A percentile compares a stretch with the other conserved stretches of the same genome.
These are phyloP conservation scores for Cantharis rustica DNA, from an alignment of 2,888 invertebrate genomes.

Conservation along the genomic window DNA sequence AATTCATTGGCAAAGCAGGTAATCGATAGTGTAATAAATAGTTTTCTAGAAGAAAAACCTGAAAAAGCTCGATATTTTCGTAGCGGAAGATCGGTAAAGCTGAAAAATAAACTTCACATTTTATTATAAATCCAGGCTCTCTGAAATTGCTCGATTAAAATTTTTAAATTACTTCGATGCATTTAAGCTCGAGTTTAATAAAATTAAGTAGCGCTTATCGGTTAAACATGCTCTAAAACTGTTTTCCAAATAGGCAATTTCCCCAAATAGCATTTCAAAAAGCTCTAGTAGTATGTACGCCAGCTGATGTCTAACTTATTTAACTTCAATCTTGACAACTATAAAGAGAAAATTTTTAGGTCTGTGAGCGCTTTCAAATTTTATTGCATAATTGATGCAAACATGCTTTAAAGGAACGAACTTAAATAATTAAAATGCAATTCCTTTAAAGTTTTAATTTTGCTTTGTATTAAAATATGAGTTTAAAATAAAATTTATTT, in stretches of 20 bases:
- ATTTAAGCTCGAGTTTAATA: background rate
- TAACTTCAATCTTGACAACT: background rate
- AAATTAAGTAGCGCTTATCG: background rate
- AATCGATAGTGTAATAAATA: background rate
- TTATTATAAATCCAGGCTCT: background rate
- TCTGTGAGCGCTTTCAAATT: background rate
- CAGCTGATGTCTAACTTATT: background rate
- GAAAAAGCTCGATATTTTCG: too few relatives aligned
- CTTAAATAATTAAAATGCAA: background rate
- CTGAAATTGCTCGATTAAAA: background rate
- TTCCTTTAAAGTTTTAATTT: background rate
- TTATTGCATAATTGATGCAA: background rate
- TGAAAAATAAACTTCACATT: background rate
- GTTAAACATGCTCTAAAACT: background rate
- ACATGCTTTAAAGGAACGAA: background rate
- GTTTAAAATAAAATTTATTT: too few relatives aligned
- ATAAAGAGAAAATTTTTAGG: background rate
- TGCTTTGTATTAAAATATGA: background rate
- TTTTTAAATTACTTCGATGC: background rate
- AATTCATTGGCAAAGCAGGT: background rate
- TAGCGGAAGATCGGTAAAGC: too few relatives aligned
- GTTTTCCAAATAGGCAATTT: background rate
- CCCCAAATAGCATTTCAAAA: background rate
- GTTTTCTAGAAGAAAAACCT: background rate
- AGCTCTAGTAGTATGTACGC: background rate